Evolutionary conservation across 2,888 invertebrate genomes (phyloP), one percentile per base, ranked within the genome.

Genomic region (Troides helena): DNA sequence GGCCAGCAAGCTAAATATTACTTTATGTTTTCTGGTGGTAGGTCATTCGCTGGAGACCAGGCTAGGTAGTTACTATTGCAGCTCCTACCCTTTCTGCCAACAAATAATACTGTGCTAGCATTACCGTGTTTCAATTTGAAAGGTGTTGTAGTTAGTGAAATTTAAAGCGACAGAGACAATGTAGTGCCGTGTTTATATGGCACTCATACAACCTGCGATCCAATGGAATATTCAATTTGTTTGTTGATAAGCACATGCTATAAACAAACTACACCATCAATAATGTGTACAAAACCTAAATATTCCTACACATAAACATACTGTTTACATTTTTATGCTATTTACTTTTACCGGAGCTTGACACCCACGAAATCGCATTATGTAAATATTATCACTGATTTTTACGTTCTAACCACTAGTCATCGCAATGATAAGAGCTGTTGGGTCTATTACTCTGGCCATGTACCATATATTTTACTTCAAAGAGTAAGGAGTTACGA

Each of bases 281-380:
- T 12, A 50, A 50, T 50, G 14, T 50, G 50, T 50, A 50, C 50
- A 17, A 50, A 50, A 12, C 17, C 50, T 50, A 50, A 17, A 17
- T 50, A 18, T 50, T 14, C 14, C 18, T 14, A 50, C 18, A 18
- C 18, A 50, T 12, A 50, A 50, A 14, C 17, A 17, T 18, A 50
- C 12, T 18, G 50, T 50, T 50, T 18, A 50, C 17, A 50, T 18
- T 14, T 14, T 50, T 50, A 50, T 50, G 57, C 61, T 65, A 63
- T 65, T 61, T 62, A 56, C 66, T 57, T 66, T 62, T 62, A 70
- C 57, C 50, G 39, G 39, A 63, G 57, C 10, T 39, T 25, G 36
- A 18, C 69, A 30, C 70, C 66, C 30, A 67, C 70, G 61, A 59
- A 57, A 62, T 21, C 50, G 30, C 63, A 70, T 70, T 70, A 67